Conservation (phyloP, 1,140 invertebrate species). For the Drosophila yakuba region DNA sequence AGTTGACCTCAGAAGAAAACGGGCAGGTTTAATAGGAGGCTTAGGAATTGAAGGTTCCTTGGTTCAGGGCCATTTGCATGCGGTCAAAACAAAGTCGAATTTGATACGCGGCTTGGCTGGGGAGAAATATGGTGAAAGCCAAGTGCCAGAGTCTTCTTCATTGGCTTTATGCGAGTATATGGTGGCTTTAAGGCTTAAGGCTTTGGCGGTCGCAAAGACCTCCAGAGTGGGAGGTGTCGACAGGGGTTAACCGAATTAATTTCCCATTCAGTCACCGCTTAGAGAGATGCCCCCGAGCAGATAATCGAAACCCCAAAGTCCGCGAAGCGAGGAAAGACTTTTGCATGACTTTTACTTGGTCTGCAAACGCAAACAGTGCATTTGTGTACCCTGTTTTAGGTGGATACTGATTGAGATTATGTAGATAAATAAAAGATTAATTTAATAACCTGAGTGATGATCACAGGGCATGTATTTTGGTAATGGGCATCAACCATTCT, state of each 20-base stretch:
- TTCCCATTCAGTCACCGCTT: constrained; percentile 66
- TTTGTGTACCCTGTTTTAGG: constrained; percentile 8
- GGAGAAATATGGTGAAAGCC: constrained; percentile 31
- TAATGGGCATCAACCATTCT: too few species aligned
- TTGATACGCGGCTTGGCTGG: constrained; percentile 38
- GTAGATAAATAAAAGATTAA: not conserved
- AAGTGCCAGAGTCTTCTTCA: constrained; percentile 46
- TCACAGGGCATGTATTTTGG: not conserved
- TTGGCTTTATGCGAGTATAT: not conserved
- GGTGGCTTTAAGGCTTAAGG: constrained; percentile 4
- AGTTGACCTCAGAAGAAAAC: constrained; percentile 23
- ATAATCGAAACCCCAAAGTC: constrained; percentile 46
- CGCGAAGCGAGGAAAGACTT: constrained; percentile 28
- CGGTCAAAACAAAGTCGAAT: constrained; percentile 13
- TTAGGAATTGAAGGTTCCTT: constrained; percentile 16
- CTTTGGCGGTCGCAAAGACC: constrained; percentile 20
- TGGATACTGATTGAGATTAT: not conserved
- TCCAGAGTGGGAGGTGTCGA: constrained; percentile 71
- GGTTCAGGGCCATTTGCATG: constrained; percentile 26
- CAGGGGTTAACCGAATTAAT: constrained; percentile 80
- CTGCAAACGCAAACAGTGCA: constrained; percentile 1
- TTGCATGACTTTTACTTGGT: constrained; percentile 43
- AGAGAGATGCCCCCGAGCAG: constrained; percentile 56
- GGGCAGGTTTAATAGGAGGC: constrained; percentile 4
- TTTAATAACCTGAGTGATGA: not conserved